These are phyloP conservation scores for Eidolon helvum DNA, from an alignment of 2,113 vertebrate species.

Conservation along the genomic window DNA sequence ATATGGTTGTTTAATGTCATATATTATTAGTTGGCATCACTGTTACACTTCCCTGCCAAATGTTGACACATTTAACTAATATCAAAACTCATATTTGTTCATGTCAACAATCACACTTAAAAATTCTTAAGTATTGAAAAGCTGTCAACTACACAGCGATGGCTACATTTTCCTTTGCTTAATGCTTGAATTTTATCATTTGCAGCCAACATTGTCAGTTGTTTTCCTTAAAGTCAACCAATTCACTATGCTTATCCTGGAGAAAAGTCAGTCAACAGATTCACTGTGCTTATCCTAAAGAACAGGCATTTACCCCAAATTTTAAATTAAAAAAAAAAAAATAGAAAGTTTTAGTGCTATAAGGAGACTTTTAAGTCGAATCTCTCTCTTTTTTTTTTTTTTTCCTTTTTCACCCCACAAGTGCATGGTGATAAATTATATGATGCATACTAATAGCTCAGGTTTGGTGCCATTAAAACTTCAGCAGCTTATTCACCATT, in stretches of 20 bases:
- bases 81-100: not conserved
- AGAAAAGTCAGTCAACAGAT: slow-evolving; percentile 12
- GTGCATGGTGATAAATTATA: not conserved
- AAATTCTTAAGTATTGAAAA: not conserved
- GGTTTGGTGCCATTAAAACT: not conserved
- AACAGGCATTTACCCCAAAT: not conserved
- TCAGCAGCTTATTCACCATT: not conserved
- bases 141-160: not conserved
- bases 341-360: not conserved
- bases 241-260: not conserved
- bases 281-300: not conserved
- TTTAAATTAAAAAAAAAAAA: not conserved
- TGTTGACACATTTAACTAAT: not conserved
- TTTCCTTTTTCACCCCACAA: too few relatives aligned
- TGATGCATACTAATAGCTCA: rapidly evolving
- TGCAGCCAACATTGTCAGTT: not conserved
- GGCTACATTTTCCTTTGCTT: not conserved
- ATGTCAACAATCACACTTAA: not conserved
- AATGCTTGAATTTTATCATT: not conserved
- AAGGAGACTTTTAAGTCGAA: not conserved
- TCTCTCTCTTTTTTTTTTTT: too few relatives aligned
- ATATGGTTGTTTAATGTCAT: not conserved
- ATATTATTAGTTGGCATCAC: not conserved
- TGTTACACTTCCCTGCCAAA: not conserved
- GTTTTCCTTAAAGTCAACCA: slow-evolving; percentile 28